Percentiles rank a stretch among this genome's conserved stretches.
Conservation (phyloP, 2,797 vertebrate species). For the Parambassis ranga region DNA sequence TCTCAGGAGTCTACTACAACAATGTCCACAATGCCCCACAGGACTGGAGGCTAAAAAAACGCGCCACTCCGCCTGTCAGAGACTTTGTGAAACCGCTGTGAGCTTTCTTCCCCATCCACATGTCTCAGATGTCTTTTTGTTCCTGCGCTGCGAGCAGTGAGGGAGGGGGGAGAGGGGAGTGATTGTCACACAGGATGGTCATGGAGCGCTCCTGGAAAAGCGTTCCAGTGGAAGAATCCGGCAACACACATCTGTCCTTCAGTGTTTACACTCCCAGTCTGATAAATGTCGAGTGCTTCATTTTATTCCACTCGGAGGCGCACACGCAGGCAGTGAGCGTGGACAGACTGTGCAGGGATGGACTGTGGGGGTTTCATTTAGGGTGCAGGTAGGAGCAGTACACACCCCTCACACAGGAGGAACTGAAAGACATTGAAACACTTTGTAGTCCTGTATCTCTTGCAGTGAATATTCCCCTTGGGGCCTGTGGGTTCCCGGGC, state of each 20-base stretch:
- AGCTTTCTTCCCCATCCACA: constrained; percentile 62
- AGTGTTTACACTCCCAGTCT: constrained; percentile 29
- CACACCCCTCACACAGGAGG: background rate
- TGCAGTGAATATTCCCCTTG: no score
- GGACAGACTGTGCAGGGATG: background rate
- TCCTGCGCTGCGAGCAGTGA: constrained; percentile 40
- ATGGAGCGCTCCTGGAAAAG: constrained; percentile 29
- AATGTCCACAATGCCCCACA: constrained; percentile 39
- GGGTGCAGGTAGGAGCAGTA: no score
- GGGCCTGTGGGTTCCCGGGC: background rate
- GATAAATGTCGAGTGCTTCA: constrained; percentile 18
- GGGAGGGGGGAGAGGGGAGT: constrained; percentile 10
- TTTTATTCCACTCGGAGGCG: constrained; percentile 4
- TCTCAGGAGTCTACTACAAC: constrained; percentile 34
- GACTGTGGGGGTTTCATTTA: no score
- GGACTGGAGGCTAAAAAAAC: constrained; percentile 60
- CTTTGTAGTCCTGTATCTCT: background rate
- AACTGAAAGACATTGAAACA: no score
- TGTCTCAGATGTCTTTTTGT: constrained; percentile 74
- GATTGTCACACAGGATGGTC: constrained; percentile 45
- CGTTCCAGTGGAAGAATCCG: constrained; percentile 32
- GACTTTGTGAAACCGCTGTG: constrained; percentile 68
- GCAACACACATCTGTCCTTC: constrained; percentile 35
- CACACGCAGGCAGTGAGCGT: background rate
- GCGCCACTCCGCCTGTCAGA: constrained; percentile 60